Base-by-base conservation (phyloP, 30 jellyfish, hydroid and myxozoan species). In the Cassiopea andromeda region DNA sequence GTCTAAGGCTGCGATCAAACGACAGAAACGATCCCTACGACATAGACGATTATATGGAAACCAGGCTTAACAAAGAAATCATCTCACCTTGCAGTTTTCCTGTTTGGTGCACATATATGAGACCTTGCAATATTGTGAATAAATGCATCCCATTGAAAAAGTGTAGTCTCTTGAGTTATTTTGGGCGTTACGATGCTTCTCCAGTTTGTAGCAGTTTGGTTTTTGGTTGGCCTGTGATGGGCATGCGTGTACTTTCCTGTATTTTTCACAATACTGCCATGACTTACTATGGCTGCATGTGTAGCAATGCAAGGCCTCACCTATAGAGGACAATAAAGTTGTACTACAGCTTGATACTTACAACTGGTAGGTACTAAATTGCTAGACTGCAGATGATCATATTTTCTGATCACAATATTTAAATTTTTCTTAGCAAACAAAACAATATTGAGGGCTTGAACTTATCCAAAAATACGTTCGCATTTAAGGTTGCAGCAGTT, bases 201-300 rank as follows among this genome's bases (percentile, higher is more conserved):
- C 80, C 80, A 82, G 48, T 16, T 69, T 82, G 90, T 64, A 82
- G 69, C 90, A 82, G 2, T 7, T 82, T 44, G 82, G 90, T 10
- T 17, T 14, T 66, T 67, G 74, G 16, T 44, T 50, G 1, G 67
- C 60, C 47, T 59, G 9, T 44, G 54, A 38, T 18, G 78, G 79
- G 47, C 88, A 80, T 9, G 78, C n/a, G 14, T 50, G 68, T 15
- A 60, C 60, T 2, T 60, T 57, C 1, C 76, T 66, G 60, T 57
- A 60, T 66, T 27, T 12, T 66, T 57, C 78, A 66, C 88, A 80
- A 60, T 80, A 80, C 58, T 60, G 18, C 88, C 88, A 80, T 57
- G 88, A 80, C 12, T 80, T 80, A n/a, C 78, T 80, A 43, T 80
- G 88, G 47, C 88, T 57, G 88, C 88, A 80, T n/a, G 60, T 18